Evolutionary conservation across 2,888 invertebrate genomes (phyloP).

Genomic region (Caenorhabditis doughertyi): DNA sequence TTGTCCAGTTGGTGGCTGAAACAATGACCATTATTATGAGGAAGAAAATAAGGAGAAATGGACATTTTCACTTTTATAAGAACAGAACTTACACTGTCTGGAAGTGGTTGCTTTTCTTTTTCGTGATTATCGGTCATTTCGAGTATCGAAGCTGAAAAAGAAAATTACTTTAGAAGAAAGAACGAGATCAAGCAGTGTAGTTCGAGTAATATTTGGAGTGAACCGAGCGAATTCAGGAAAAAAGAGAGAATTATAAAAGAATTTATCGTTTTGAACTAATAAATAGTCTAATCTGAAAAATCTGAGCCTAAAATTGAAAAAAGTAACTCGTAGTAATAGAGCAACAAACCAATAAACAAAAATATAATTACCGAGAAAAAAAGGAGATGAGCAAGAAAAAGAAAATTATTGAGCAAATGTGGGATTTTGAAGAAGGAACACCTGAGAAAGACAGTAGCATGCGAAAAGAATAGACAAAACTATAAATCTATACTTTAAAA

Average conservation of each 20-base stretch:
- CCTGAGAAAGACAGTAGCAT: slow-evolving; percentile 10
- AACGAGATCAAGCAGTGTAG: background rate
- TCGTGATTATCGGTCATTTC: slow-evolving; percentile 30
- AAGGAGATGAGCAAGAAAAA: background rate
- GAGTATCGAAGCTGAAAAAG: slow-evolving; percentile 4
- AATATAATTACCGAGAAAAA: background rate
- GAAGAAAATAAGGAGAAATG: background rate
- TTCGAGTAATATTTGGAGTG: background rate
- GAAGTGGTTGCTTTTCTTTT: slow-evolving; percentile 30
- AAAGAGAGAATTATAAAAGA: background rate
- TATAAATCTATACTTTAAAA: background rate
- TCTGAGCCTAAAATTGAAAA: slow-evolving; percentile 11
- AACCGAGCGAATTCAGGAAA: background rate
- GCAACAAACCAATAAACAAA: slow-evolving; percentile 6
- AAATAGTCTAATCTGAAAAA: slow-evolving; percentile 12
- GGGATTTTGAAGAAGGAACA: slow-evolving; percentile 11
- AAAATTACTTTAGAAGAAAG: background rate
- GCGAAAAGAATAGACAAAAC: slow-evolving; percentile 17
- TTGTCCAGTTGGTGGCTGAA: slow-evolving; percentile 36
- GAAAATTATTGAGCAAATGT: slow-evolving; percentile 26
- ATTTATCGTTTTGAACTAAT: slow-evolving; percentile 8
- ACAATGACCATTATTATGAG: no score
- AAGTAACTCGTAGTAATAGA: slow-evolving; percentile 16
- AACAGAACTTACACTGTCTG: slow-evolving; percentile 43
- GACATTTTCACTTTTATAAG: background rate